phyloP scores from a whole-genome alignment of 2,113 vertebrate genomes.

The Nycticorax nycticorax region DNA sequence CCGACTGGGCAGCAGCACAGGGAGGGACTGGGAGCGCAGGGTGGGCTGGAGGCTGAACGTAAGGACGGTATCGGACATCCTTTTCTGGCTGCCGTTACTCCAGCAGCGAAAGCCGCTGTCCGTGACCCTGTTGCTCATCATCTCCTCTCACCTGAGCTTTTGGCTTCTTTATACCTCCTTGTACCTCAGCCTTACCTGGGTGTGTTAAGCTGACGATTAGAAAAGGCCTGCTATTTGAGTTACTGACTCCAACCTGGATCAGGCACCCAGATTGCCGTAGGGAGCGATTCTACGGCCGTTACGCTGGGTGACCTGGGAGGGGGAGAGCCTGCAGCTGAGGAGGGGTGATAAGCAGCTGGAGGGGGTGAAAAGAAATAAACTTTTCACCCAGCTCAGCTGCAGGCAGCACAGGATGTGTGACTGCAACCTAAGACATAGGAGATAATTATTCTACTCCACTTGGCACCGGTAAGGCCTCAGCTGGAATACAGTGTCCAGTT shows the following conservation, averaged over 20 bases:
- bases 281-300: background rate
- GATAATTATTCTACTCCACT: constrained; percentile 66
- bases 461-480: constrained; percentile 61
- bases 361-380: constrained; percentile 66
- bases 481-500: constrained; percentile 61
- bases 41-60: background rate
- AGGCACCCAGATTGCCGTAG: rapidly evolving
- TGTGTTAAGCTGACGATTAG: background rate
- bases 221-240: background rate
- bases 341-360: constrained; percentile 63
- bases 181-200: background rate
- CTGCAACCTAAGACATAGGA: constrained; percentile 65
- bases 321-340: constrained; percentile 55
- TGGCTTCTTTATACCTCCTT: background rate
- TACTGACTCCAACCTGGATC: background rate
- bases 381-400: constrained; percentile 70
- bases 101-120: background rate
- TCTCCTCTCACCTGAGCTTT: background rate
- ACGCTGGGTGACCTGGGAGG: background rate
- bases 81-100: background rate
- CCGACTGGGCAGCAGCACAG: background rate
- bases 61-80: background rate
- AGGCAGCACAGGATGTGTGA: constrained; percentile 65
- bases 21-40: background rate
- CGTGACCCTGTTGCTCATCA: background rate